These are phyloP conservation scores for Globicephala melas DNA, from an alignment of 2,113 vertebrate species.

Conservation along the genomic window DNA sequence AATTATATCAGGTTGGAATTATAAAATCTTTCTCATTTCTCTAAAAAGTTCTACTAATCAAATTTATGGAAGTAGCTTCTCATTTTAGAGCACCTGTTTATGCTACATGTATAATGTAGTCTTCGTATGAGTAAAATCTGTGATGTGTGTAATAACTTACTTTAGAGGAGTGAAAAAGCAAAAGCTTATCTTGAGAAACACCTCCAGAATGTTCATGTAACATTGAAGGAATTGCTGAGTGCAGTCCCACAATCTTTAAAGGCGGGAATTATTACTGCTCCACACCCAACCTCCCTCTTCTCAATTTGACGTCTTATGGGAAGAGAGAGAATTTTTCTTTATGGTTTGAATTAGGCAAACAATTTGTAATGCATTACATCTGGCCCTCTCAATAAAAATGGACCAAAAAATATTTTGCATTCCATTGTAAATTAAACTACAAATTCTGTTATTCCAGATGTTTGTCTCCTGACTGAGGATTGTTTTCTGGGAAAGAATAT, in stretches of 20 bases:
- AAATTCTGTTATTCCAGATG: conserved; percentile 70
- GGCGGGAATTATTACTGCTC: neutral
- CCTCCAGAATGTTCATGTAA: neutral
- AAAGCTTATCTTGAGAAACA: neutral
- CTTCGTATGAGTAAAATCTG: neutral
- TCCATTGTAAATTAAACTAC: conserved; percentile 67
- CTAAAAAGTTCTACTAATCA: neutral
- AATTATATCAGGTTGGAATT: neutral
- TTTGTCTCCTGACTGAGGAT: conserved; percentile 33
- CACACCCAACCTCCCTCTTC: neutral
- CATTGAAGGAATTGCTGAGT: neutral
- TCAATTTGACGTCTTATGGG: conserved; percentile 48
- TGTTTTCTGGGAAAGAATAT: conserved; percentile 41
- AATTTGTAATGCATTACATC: conserved; percentile 60
- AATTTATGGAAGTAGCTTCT: neutral
- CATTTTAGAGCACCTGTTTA: neutral
- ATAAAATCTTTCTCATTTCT: neutral
- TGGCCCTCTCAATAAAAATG: conserved; percentile 56
- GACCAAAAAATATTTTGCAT: conserved; percentile 66
- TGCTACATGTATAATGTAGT: neutral
- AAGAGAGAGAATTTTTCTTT: conserved; percentile 67
- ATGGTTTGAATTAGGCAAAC: conserved; percentile 67
- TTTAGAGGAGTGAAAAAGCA: neutral
- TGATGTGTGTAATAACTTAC: neutral
- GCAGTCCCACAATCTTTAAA: neutral